Conservation (phyloP, 2,888 invertebrate species). For the Tethea ocularis region DNA sequence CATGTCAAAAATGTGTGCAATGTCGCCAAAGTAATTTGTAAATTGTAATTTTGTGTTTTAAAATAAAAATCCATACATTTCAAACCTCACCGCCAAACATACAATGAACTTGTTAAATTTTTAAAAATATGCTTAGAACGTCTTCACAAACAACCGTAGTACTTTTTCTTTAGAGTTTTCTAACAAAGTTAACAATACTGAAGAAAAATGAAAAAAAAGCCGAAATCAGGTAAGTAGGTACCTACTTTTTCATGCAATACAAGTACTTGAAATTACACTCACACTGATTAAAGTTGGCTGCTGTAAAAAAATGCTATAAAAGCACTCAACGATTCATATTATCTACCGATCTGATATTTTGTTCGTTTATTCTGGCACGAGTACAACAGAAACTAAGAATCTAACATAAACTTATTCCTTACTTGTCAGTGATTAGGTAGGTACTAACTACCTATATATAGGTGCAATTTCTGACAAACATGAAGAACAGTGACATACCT, state of each 20-base stretch:
- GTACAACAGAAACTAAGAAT: too few relatives aligned
- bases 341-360: too few relatives aligned
- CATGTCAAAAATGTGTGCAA: not conserved
- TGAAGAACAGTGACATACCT: too few relatives aligned
- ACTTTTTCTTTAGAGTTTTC: not conserved
- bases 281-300: too few relatives aligned
- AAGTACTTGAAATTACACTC: not conserved
- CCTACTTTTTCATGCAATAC: not conserved
- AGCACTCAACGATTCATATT: too few relatives aligned
- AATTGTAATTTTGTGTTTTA: slow-evolving; percentile 4
- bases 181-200: not conserved
- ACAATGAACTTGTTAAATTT: not conserved
- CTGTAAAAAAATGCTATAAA: too few relatives aligned
- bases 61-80: not conserved
- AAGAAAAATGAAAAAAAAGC: not conserved
- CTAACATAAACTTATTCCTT: too few relatives aligned
- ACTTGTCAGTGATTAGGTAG: too few relatives aligned
- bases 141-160: not conserved
- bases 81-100: not conserved
- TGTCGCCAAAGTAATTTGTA: not conserved
- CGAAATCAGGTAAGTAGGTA: not conserved
- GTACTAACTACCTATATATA: too few relatives aligned
- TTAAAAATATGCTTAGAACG: not conserved
- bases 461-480: too few relatives aligned
- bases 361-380: too few relatives aligned